Percentiles rank a stretch among this genome's conserved stretches.
These are phyloP conservation scores for Phthorimaea operculella DNA, from an alignment of 1,140 invertebrate genomes.

Conservation along the genomic window DNA sequence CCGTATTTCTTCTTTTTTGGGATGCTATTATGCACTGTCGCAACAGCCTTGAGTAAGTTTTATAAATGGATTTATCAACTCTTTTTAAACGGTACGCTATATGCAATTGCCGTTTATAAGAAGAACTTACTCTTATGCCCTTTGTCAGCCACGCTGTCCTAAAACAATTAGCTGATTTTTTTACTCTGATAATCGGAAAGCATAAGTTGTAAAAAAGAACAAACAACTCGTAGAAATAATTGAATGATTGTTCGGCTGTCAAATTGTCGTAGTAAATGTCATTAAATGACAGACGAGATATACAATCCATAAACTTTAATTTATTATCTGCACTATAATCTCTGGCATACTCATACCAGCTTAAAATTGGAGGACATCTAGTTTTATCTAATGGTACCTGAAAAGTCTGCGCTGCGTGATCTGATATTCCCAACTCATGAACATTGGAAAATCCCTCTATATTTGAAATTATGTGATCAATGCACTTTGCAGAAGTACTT, in stretches of 20 bases:
- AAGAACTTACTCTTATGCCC: not conserved
- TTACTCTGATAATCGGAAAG: conserved; percentile 2
- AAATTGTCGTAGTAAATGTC: not conserved
- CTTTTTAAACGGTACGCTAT: not conserved
- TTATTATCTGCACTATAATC: conserved; percentile 6
- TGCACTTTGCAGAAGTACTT: not conserved
- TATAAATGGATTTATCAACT: not conserved
- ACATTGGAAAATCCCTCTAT: not conserved
- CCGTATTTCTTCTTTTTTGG: not conserved
- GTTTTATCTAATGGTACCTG: not conserved
- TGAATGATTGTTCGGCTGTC: not conserved
- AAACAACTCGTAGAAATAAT: conserved; percentile 3
- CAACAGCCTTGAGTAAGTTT: not conserved
- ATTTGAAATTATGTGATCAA: conserved; percentile 5
- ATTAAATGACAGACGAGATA: conserved; percentile 1
- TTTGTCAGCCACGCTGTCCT: not conserved
- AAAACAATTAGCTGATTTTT: not conserved
- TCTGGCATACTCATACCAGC: conserved; percentile 5
- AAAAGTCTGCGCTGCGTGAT: conserved; percentile 5
- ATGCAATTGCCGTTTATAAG: conserved; percentile 2
- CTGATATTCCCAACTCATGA: not conserved
- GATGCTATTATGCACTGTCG: not conserved
- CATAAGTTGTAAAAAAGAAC: conserved; percentile 4
- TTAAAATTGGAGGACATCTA: not conserved
- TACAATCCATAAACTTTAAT: not conserved